Conservation (phyloP, 35 echinoderm and acorn worm genomes). For the Acanthaster planci region DNA sequence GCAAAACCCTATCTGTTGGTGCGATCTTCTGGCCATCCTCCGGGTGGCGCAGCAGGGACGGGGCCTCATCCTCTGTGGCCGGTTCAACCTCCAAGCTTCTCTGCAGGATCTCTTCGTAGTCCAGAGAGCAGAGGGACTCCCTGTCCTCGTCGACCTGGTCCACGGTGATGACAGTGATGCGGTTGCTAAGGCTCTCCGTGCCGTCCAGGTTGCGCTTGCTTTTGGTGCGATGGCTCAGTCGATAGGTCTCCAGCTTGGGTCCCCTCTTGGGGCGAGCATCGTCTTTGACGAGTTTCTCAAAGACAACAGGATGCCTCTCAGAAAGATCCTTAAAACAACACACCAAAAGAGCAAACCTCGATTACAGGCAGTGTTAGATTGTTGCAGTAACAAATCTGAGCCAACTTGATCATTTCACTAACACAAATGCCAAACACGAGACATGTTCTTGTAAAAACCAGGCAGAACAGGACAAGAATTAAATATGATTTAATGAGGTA, state of each 20-base stretch:
- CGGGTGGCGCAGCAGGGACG: background rate
- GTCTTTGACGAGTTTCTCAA: constrained; percentile 60
- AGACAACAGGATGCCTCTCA: constrained; percentile 91
- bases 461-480: too few species aligned
- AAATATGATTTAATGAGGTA: too few species aligned
- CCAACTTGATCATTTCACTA: too few species aligned
- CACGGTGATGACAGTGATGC: constrained; percentile 84
- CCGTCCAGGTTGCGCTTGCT: constrained; percentile 74
- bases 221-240: constrained; percentile 72
- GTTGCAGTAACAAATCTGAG: too few species aligned
- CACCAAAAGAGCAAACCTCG: constrained; percentile 5
- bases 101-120: constrained; percentile 68
- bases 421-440: too few species aligned
- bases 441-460: too few species aligned
- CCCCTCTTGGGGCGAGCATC: constrained; percentile 56
- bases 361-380: too few species aligned
- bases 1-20: background rate
- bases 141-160: constrained; percentile 73
- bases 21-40: background rate
- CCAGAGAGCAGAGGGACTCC: constrained; percentile 59
- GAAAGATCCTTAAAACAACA: constrained; percentile 62
- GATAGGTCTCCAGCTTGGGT: constrained; percentile 71
- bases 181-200: constrained; percentile 75
- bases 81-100: constrained; percentile 38
- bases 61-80: background rate